Conservation (phyloP, 2,113 vertebrate species). For the Aldabrachelys gigantea region DNA sequence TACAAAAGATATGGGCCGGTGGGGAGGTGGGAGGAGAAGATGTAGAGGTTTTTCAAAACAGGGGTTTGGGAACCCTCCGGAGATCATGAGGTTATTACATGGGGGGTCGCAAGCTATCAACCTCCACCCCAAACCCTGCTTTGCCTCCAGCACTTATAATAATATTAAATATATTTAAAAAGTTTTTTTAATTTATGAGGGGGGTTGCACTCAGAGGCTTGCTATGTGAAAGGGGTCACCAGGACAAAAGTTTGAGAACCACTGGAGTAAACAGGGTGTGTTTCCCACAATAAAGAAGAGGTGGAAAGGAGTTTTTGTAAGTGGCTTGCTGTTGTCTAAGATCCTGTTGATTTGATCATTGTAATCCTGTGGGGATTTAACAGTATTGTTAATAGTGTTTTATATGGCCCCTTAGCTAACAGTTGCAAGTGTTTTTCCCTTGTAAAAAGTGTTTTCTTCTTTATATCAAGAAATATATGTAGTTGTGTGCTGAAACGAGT, state of each 20-base stretch:
- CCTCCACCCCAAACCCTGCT: too few relatives aligned
- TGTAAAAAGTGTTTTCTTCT: background rate
- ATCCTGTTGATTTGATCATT: background rate
- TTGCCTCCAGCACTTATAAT: too few relatives aligned
- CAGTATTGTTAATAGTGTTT: background rate
- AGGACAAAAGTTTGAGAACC: too few relatives aligned
- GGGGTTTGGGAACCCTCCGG: too few relatives aligned
- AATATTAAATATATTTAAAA: too few relatives aligned
- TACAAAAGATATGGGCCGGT: background rate
- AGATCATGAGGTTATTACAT: too few relatives aligned
- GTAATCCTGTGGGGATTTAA: background rate
- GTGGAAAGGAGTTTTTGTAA: background rate
- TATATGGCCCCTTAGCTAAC: conserved; percentile 10
- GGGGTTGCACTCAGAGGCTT: too few relatives aligned
- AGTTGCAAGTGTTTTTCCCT: conserved; percentile 6
- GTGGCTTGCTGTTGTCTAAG: background rate
- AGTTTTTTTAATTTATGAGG: too few relatives aligned
- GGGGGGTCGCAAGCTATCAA: too few relatives aligned
- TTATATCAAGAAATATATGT: conserved; percentile 6
- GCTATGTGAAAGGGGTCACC: too few relatives aligned
- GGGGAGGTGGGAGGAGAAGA: background rate
- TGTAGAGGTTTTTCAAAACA: too few relatives aligned
- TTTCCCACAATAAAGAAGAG: background rate
- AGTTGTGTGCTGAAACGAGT: background rate
- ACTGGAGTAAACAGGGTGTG: background rate